Percentiles rank a stretch among this genome's conserved stretches.
Conservation (phyloP, 2,113 vertebrate species). For the Phocoena phocoena region DNA sequence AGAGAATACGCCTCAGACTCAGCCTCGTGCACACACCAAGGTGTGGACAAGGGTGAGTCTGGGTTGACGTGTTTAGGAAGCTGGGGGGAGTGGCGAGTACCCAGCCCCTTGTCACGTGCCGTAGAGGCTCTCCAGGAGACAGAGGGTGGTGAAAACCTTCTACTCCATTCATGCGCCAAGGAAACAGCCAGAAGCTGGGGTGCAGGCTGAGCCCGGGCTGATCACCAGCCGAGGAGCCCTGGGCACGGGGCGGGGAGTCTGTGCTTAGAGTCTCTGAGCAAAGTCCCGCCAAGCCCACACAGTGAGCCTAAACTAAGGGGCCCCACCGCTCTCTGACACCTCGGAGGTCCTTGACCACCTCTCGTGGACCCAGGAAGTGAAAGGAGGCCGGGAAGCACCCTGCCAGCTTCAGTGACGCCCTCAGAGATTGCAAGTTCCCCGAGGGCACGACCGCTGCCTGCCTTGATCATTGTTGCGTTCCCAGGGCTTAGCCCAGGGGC, state of each 20-base stretch:
- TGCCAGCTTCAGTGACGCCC: neutral
- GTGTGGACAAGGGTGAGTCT: neutral
- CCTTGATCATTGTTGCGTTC: neutral
- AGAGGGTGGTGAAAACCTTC: neutral
- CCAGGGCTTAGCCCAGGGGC: neutral
- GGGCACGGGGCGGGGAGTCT: neutral
- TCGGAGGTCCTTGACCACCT: neutral
- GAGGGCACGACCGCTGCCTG: neutral
- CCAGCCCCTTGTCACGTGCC: neutral
- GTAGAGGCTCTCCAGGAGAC: neutral
- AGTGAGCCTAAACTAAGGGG: neutral
- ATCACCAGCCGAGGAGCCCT: neutral
- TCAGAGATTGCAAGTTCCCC: neutral
- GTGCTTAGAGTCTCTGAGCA: neutral
- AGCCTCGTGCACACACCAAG: neutral
- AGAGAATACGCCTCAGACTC: neutral
- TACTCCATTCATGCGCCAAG: rapidly evolving
- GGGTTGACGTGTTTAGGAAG: neutral
- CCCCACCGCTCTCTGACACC: no score
- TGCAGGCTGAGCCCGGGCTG: neutral
- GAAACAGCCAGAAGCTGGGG: neutral
- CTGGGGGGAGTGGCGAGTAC: no score
- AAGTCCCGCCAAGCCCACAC: neutral
- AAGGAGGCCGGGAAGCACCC: neutral
- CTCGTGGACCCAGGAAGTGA: neutral